Base-by-base conservation (phyloP, 2,797 vertebrate species). In the Chaetophractus vellerosus region DNA sequence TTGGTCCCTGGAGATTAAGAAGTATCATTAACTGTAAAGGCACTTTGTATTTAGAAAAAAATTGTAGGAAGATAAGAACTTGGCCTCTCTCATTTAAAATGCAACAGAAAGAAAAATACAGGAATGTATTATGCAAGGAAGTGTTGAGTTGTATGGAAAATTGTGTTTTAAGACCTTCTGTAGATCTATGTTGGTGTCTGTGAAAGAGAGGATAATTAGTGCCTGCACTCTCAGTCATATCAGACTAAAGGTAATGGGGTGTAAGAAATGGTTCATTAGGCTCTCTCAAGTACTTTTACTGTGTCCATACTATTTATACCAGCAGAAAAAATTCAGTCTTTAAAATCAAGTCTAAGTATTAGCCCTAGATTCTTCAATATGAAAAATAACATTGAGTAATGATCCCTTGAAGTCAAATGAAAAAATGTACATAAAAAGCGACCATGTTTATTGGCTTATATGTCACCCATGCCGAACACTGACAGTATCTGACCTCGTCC, bases 251-350 rank as follows among this genome's bases (percentile, higher is more conserved):
- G 98, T 98, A 99, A 99, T 99, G 98, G 98, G 98, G 98, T 99
- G 98, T 98, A 98, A 98, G 98, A 98, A 98, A 98, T 98, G 98
- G 98, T 98, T 99, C 98, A 98, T 99, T 99, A 99, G 98, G 98
- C 97, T 98, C 97, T 98, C 98, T 98, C 98, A 98, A 98, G 98
- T 98, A 98, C 98, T 98, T 98, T 98, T 98, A 98, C 98, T 98
- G 97, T 98, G 98, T 98, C 98, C 98, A 98, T 98, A 98, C 98
- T 99, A 98, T 98, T 99, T 99, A 98, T 98, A 98, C 98, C 98
- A 97, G 98, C 96, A 98, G 98, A 96, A 98, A 98, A 98, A 98
- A 98, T 97, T 98, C 97, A 98, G 98, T 98, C 96, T 98, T 98
- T 98, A 98, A 98, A 98, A 98, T 98, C 98, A 98, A 98, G 98